Evolutionary conservation across 2,797 vertebrate genomes (phyloP).

Genomic region (Acanthiza pusilla): DNA sequence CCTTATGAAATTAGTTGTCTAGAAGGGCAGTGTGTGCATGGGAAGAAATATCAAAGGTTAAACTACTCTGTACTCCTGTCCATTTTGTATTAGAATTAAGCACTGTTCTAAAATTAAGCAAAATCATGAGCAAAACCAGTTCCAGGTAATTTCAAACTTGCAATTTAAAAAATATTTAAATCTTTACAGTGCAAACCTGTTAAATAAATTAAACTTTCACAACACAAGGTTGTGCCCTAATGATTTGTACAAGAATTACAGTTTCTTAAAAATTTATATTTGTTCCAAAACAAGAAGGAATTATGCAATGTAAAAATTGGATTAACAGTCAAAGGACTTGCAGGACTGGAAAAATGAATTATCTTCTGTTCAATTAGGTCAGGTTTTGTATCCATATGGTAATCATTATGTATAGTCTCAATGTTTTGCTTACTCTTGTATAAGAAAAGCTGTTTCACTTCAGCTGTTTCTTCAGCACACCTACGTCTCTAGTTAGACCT

Average conservation of each 20-base stretch:
- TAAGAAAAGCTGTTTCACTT: neutral
- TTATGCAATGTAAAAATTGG: neutral
- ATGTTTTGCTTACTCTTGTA: neutral
- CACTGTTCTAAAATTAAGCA: neutral
- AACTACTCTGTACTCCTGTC: neutral
- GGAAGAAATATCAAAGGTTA: neutral
- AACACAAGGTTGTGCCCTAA: neutral
- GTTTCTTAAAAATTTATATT: neutral
- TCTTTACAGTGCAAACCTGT: neutral
- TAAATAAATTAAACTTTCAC: neutral
- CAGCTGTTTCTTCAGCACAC: neutral
- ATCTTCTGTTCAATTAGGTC: neutral
- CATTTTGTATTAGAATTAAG: neutral
- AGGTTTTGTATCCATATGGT: neutral
- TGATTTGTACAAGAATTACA: neutral
- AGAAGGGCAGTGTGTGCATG: neutral
- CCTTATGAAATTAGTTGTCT: neutral
- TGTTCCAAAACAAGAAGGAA: neutral
- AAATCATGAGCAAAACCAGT: neutral
- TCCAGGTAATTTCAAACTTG: neutral
- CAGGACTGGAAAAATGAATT: neutral
- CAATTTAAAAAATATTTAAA: fast-evolving
- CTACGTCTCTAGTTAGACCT: neutral
- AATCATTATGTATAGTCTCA: neutral
- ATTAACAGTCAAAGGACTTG: neutral